phyloP scores from a whole-genome alignment of 2,797 vertebrate species.

The Sebastes wilsoni region DNA sequence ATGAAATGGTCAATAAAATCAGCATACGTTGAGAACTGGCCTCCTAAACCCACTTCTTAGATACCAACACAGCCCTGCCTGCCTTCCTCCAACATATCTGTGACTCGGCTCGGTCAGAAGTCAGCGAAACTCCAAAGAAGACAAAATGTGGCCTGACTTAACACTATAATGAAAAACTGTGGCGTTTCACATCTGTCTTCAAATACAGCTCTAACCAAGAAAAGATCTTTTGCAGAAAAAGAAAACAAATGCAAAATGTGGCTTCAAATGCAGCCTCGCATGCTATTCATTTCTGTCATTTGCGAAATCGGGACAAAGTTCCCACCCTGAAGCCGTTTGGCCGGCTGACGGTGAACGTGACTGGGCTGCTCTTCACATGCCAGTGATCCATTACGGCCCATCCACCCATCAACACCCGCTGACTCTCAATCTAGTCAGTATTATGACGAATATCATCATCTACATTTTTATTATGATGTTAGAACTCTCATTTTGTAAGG shows the following conservation, averaged over 20 bases:
- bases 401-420: not conserved
- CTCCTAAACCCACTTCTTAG: not conserved
- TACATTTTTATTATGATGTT: not conserved
- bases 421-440: not conserved
- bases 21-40: not conserved
- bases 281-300: slow-evolving; percentile 22
- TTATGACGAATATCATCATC: not conserved
- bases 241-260: slow-evolving; percentile 42
- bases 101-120: slow-evolving; percentile 19
- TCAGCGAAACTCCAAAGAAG: slow-evolving; percentile 38
- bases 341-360: slow-evolving; percentile 11
- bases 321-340: slow-evolving; percentile 22
- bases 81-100: not conserved
- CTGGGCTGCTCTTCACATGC: slow-evolving; percentile 23
- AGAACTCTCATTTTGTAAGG: not conserved
- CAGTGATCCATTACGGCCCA: not conserved
- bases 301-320: slow-evolving; percentile 7
- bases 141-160: slow-evolving; percentile 59
- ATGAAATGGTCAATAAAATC: not conserved
- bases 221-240: slow-evolving; percentile 30
- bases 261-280: slow-evolving; percentile 21
- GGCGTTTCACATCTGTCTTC: slow-evolving; percentile 71
- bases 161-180: slow-evolving; percentile 62
- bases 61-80: not conserved
- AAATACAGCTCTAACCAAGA: slow-evolving; percentile 31